Evolutionary conservation across 2,888 invertebrate genomes (phyloP).

Genomic region (Amphimallon solstitiale): DNA sequence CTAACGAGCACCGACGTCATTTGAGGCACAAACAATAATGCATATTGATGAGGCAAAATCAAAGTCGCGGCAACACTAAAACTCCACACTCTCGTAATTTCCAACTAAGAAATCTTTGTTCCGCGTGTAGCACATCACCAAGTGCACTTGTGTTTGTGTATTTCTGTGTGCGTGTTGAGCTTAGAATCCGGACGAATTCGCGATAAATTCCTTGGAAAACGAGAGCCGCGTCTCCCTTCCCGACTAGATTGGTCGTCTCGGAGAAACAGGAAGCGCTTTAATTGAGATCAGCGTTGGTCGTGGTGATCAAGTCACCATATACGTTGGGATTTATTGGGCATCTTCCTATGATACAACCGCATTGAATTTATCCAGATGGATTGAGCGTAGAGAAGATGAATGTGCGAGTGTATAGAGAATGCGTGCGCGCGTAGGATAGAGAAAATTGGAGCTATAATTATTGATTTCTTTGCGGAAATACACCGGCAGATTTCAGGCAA

Average conservation of each 20-base stretch:
- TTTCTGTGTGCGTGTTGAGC: neutral
- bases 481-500: too few relatives aligned
- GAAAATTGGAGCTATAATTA: too few relatives aligned
- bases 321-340: conserved; percentile 35
- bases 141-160: too few relatives aligned
- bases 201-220: conserved; percentile 26
- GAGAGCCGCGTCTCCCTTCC: conserved; percentile 15
- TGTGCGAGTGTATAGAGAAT: neutral
- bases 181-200: conserved; percentile 33
- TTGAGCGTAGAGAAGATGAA: conserved; percentile 7
- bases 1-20: conserved; percentile 29
- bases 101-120: conserved; percentile 18
- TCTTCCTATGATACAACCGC: conserved; percentile 24
- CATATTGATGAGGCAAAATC: conserved; percentile 31
- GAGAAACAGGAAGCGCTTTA: conserved; percentile 45
- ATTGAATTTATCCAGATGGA: conserved; percentile 25
- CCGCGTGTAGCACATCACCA: conserved; percentile 2
- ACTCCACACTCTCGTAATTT: conserved; percentile 9
- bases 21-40: conserved; percentile 27
- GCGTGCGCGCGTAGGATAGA: too few relatives aligned
- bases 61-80: conserved; percentile 27
- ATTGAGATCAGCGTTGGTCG: conserved; percentile 40
- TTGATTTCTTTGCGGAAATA: too few relatives aligned
- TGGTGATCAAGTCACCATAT: conserved; percentile 36
- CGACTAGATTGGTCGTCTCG: conserved; percentile 26